Evolutionary conservation across 2,797 vertebrate species (phyloP).

Genomic region (Gymnoscopelus braueri): DNA sequence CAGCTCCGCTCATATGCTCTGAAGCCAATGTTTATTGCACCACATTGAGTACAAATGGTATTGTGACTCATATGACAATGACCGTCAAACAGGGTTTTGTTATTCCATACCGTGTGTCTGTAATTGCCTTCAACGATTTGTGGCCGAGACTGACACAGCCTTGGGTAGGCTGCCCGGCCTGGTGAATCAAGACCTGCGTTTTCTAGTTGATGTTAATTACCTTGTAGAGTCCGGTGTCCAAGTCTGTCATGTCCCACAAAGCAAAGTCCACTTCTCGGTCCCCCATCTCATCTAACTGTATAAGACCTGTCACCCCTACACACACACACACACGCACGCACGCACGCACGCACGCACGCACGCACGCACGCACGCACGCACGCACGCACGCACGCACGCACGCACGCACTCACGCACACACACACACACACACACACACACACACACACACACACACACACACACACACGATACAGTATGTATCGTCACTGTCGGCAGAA

Average conservation of each 20-base stretch:
- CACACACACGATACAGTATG: background rate
- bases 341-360: background rate
- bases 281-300: conserved; percentile 87
- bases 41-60: too few species aligned
- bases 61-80: too few species aligned
- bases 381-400: background rate
- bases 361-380: background rate
- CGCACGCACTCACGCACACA: background rate
- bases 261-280: conserved; percentile 91
- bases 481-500: too few species aligned
- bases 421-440: background rate
- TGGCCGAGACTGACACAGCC: too few species aligned
- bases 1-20: too few species aligned
- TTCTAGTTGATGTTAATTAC: conserved; percentile 61
- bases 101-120: too few species aligned
- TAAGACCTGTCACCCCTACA: conserved; percentile 85
- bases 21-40: too few species aligned
- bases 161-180: too few species aligned
- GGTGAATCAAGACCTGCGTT: background rate
- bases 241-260: conserved; percentile 89
- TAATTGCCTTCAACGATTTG: too few species aligned
- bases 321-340: background rate
- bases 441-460: background rate
- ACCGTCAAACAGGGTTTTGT: too few species aligned
- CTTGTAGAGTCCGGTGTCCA: conserved; percentile 81